These are phyloP conservation scores for Lepidochrysops patricia DNA, from an alignment of 2,888 invertebrate genomes.

Conservation along the genomic window DNA sequence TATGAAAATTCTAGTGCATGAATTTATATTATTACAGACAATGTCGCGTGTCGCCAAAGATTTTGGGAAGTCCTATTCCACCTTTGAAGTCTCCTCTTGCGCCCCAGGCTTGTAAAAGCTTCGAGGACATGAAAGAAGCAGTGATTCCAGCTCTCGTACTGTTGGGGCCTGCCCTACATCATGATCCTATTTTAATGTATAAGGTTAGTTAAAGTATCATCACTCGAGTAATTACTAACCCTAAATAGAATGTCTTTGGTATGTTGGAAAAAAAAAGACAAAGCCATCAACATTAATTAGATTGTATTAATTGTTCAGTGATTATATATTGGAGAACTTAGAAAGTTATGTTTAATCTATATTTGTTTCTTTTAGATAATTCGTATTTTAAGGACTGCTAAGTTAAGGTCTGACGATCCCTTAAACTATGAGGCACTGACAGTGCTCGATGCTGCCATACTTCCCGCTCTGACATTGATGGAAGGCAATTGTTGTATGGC, in stretches of 20 bases:
- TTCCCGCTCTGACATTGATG: slow-evolving; percentile 93
- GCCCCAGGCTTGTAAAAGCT: slow-evolving; percentile 79
- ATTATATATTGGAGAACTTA: too few species aligned
- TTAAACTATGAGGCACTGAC: slow-evolving; percentile 89
- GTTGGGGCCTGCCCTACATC: slow-evolving; percentile 90
- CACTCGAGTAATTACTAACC: too few species aligned
- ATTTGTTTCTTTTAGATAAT: slow-evolving; percentile 45
- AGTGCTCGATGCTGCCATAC: slow-evolving; percentile 88
- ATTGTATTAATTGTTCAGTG: too few species aligned
- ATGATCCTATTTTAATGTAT: slow-evolving; percentile 91
- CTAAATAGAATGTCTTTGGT: too few species aligned
- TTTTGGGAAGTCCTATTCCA: slow-evolving; percentile 75
- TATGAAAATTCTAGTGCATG: background rate
- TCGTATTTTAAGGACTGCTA: slow-evolving; percentile 56
- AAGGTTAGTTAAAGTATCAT: slow-evolving; percentile 81
- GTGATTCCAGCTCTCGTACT: slow-evolving; percentile 90
- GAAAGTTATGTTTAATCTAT: background rate
- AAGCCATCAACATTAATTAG: too few species aligned
- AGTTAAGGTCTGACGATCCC: slow-evolving; percentile 59
- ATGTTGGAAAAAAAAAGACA: too few species aligned
- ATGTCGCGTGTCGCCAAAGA: slow-evolving; percentile 82
- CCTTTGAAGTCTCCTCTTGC: slow-evolving; percentile 72
- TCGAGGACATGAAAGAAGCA: slow-evolving; percentile 81
- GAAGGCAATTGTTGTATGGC: slow-evolving; percentile 97
- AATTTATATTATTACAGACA: slow-evolving; percentile 66